phyloP scores from a whole-genome alignment of 1,140 invertebrate genomes.

The Procambarus clarkii region DNA sequence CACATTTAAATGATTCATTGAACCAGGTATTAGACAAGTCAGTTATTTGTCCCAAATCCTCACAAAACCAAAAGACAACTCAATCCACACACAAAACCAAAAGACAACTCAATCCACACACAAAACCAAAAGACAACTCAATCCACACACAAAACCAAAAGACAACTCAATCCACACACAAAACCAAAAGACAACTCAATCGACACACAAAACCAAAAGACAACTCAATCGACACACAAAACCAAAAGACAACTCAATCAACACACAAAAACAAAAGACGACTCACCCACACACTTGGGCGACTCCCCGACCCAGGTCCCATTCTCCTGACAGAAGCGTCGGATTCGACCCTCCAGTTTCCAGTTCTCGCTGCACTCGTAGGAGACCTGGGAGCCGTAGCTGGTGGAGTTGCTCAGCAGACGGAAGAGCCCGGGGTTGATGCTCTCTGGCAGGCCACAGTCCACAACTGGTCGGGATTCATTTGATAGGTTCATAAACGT shows the following conservation, averaged over 20 bases:
- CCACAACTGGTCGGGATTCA: constrained; percentile 80
- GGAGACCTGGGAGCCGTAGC: constrained; percentile 88
- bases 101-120: constrained; percentile 72
- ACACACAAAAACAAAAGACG: background rate
- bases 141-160: background rate
- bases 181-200: background rate
- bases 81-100: background rate
- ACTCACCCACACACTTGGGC: constrained; percentile 73
- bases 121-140: too few relatives aligned
- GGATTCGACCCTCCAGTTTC: constrained; percentile 80
- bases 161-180: constrained; percentile 71
- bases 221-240: constrained; percentile 48
- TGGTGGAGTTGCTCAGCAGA: constrained; percentile 88
- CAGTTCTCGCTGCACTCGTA: constrained; percentile 91
- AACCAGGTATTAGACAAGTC: too few relatives aligned
- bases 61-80: too few relatives aligned
- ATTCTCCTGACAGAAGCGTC: constrained; percentile 75
- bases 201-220: background rate
- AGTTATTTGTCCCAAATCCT: too few relatives aligned
- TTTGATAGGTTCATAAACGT: too few relatives aligned
- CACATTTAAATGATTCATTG: too few relatives aligned
- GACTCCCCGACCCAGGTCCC: constrained; percentile 74
- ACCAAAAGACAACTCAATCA: background rate
- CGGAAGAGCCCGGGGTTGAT: constrained; percentile 84
- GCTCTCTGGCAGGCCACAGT: constrained; percentile 86